These are phyloP conservation scores for Epinephelus awoara DNA, from an alignment of 2,797 vertebrate species.

Conservation along the genomic window DNA sequence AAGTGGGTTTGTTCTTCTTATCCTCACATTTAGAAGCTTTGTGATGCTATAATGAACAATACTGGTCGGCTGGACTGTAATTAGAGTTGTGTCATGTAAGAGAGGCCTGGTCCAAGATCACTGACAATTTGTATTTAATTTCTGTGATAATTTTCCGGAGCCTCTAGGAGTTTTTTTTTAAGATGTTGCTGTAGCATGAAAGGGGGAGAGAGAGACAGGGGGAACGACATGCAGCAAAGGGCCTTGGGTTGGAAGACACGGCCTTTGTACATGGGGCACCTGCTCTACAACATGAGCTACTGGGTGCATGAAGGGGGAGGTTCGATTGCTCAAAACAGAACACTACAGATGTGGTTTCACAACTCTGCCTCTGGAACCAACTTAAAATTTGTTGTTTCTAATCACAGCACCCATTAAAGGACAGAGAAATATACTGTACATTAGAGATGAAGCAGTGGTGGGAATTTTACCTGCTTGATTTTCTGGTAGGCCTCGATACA, in stretches of 20 bases:
- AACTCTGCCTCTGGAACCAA: no score
- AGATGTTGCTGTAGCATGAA: no score
- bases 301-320: no score
- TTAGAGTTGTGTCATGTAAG: no score
- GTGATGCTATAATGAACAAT: neutral
- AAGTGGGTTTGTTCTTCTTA: neutral
- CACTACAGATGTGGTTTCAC: neutral
- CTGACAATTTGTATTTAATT: neutral
- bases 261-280: no score
- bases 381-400: no score
- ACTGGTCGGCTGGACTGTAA: fast-evolving
- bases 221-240: no score
- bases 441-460: neutral
- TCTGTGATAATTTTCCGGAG: neutral
- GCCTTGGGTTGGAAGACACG: no score
- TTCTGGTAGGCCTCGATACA: constrained; percentile 95
- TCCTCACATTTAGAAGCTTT: neutral
- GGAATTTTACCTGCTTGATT: constrained; percentile 88
- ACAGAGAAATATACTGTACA: neutral
- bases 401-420: neutral
- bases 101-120: neutral
- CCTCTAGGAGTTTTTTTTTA: no score
- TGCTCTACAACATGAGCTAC: no score
- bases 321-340: no score
- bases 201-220: no score